phyloP scores from a whole-genome alignment of 2,888 invertebrate genomes.

The Meteorus colon region DNA sequence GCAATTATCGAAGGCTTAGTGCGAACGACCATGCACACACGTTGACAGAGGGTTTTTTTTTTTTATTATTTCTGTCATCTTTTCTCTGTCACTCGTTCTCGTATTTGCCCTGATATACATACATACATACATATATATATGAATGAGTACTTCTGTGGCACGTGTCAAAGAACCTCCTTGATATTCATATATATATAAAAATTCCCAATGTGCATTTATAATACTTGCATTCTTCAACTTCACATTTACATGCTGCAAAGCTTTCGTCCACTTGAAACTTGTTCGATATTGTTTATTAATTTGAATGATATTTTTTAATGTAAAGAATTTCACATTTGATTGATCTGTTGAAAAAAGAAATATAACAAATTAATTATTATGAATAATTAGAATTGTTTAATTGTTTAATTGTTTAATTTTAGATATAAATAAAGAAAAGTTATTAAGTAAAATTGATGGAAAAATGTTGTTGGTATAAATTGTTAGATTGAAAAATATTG shows the following conservation, averaged over 20 bases:
- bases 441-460: too few species aligned
- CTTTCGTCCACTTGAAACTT: too few species aligned
- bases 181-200: slow-evolving; percentile 61
- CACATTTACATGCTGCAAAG: neutral
- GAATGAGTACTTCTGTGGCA: slow-evolving; percentile 63
- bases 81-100: slow-evolving; percentile 47
- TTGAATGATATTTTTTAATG: too few species aligned
- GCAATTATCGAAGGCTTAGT: slow-evolving; percentile 71
- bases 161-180: slow-evolving; percentile 63
- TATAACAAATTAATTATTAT: neutral
- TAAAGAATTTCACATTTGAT: too few species aligned
- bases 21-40: slow-evolving; percentile 54
- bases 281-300: too few species aligned
- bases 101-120: neutral
- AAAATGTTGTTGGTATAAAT: too few species aligned
- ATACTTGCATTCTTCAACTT: slow-evolving; percentile 12
- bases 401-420: too few species aligned
- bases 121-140: slow-evolving; percentile 49
- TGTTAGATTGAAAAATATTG: neutral
- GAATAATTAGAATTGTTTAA: neutral
- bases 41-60: slow-evolving; percentile 51
- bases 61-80: slow-evolving; percentile 54
- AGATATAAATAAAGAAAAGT: too few species aligned
- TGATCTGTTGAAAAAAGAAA: too few species aligned
- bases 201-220: neutral